Base-by-base conservation (phyloP, 2,888 invertebrate species). In the Ametastegia equiseti region DNA sequence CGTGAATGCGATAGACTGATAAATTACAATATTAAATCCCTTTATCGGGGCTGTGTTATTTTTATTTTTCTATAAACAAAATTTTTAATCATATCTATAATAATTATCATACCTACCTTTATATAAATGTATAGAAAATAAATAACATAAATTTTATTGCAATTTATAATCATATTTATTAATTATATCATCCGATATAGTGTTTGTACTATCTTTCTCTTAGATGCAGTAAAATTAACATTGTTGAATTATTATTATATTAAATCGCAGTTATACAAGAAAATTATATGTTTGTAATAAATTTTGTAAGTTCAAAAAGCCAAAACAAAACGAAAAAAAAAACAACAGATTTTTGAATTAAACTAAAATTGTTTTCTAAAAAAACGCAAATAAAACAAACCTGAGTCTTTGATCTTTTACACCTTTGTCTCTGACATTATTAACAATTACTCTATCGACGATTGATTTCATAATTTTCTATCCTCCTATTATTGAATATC, bases 341-440 rank as follows among this genome's bases (percentile, higher is more conserved):
- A 79, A 80, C 79, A 80, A 63, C 67, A 80, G 54, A 50, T 82
- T 77, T 86, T 84, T 83, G 73, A 82, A 86, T 84, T 83, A 86
- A 86, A 87, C 80, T 54, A 82, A 83, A 83, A 81, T 84, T 82
- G 85, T 84, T 84, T 84, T 83, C 79, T 33, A 83, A 79, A 82
- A 71, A 45, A n/a, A n/a, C n/a, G n/a, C n/a, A n/a, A n/a, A n/a
- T n/a, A n/a, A n/a, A n/a, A n/a, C n/a, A n/a, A n/a, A n/a, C n/a
- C 57, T 65, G 50, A 57, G 83, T 19, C 19, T 67, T 50, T 1
- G 75, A 78, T 80, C 45, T 36, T 81, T 78, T 60, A 7, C 15
- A 13, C n/a, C 69, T 54, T 60, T 47, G 33, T 36, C 47, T n/a
- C 6, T 42, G 1, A 9, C 3, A 30, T 27, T 65, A 11, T 6